Evolutionary conservation across 2,888 invertebrate species (phyloP).

Genomic region (Dioctria rufipes): DNA sequence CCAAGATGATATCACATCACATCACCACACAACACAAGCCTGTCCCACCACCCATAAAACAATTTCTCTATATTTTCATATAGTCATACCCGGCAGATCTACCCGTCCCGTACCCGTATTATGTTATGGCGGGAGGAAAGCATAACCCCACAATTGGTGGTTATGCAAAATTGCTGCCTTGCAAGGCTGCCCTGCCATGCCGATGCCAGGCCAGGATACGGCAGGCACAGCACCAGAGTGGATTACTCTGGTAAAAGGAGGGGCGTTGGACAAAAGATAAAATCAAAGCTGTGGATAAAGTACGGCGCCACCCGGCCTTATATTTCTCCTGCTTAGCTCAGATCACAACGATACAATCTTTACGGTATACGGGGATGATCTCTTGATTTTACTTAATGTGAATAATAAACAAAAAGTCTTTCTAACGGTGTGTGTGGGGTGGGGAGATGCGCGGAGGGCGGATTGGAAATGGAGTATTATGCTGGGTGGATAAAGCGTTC

Average conservation of each 20-base stretch:
- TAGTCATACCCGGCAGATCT: neutral
- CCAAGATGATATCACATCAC: neutral
- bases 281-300: slow-evolving; percentile 9
- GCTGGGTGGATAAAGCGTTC: neutral
- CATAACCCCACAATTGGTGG: slow-evolving; percentile 1
- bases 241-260: slow-evolving; percentile 4
- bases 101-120: neutral
- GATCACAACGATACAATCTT: no score
- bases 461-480: no score
- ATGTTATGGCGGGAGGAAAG: no score
- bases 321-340: no score
- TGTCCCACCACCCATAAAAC: neutral
- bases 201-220: neutral
- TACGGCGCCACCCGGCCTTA: neutral
- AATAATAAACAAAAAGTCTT: neutral
- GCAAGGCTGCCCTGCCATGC: neutral
- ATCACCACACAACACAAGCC: neutral
- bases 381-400: neutral
- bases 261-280: neutral
- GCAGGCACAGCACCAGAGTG: neutral
- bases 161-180: slow-evolving; percentile 30
- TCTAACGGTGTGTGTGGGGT: neutral
- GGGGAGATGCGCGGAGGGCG: neutral
- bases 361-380: neutral
- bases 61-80: slow-evolving; percentile 10